Percentiles rank a stretch among this genome's conserved stretches.
These are phyloP conservation scores for Lasioglossum marginatum DNA, from an alignment of 2,888 invertebrate species.

Conservation along the genomic window DNA sequence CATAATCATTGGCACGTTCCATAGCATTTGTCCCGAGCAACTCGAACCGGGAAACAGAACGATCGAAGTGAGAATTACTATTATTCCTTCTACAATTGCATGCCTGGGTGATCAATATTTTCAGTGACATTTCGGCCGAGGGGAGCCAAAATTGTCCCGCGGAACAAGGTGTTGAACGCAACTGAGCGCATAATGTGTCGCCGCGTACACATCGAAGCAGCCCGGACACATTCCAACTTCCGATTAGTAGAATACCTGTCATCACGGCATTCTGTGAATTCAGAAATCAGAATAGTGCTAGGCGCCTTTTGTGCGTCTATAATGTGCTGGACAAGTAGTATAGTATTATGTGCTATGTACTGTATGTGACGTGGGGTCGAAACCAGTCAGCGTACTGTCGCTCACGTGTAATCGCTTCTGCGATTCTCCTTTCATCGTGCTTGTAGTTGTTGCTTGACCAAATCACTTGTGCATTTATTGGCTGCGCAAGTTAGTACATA, in stretches of 20 bases:
- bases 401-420: background rate
- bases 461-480: background rate
- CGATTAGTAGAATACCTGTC: slow-evolving; percentile 21
- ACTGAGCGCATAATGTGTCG: background rate
- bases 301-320: slow-evolving; percentile 9
- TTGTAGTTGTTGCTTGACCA: background rate
- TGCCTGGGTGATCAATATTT: background rate
- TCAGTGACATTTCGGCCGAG: background rate
- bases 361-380: background rate
- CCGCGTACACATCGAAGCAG: background rate
- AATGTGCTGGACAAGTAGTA: slow-evolving; percentile 12
- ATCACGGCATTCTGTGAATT: slow-evolving; percentile 14
- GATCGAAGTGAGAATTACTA: background rate
- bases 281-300: slow-evolving; percentile 7
- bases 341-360: slow-evolving; percentile 7
- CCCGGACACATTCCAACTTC: slow-evolving; percentile 16
- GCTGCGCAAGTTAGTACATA: fast-evolving
- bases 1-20: background rate
- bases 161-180: slow-evolving; percentile 1
- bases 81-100: background rate
- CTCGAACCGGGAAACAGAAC: background rate
- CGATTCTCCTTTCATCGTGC: background rate
- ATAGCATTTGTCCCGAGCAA: background rate
- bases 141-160: background rate
- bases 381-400: background rate